Evolutionary conservation across 2,888 invertebrate genomes (phyloP), one percentile per base, ranked within the genome.

Genomic region (Tenthredo scrophulariae): DNA sequence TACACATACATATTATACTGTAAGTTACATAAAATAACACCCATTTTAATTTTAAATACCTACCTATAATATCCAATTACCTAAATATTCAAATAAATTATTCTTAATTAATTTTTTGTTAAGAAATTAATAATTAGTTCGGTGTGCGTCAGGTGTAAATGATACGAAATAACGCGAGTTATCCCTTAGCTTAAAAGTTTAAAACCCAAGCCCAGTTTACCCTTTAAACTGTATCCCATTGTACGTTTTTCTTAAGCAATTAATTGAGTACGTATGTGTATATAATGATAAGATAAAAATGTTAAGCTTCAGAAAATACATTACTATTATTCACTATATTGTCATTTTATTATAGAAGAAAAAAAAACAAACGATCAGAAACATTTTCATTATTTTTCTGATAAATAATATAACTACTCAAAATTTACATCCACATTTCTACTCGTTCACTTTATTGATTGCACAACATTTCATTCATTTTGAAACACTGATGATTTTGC

Each of bases 211-310:
- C 70, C 70, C 43, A 70, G 70, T 70, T 62, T 26, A 22, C 50
- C 80, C 67, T 80, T 54, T n/a, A 40, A 65, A 70, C 33, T 85
- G 65, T 70, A 80, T 85, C 85, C 80, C 67, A 87, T 86, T 88
- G 85, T 88, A 85, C 85, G 87, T 87, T 87, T 85, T 87, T 86
- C 85, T 86, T 87, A 88, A 89, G 88, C 88, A 89, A 90, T 89
- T 88, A 65, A 91, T 88, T 89, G 88, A 91, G 88, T 89, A 90
- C 90, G 88, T 91, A 92, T 92, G 90, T 92, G 91, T 92, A 92
- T 91, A 92, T 92, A 92, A 91, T 90, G 90, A 91, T 91, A 92
- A 91, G 89, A 85, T 86, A 87, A 87, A 89, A 91, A 88, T 89
- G 90, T 90, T 92, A 90, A 91, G 90, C 90, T 89, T 89, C 90